Evolutionary conservation across 1,140 invertebrate genomes (phyloP), one percentile per base, ranked within the genome.

Genomic region (Stegodyphus mimosarum): DNA sequence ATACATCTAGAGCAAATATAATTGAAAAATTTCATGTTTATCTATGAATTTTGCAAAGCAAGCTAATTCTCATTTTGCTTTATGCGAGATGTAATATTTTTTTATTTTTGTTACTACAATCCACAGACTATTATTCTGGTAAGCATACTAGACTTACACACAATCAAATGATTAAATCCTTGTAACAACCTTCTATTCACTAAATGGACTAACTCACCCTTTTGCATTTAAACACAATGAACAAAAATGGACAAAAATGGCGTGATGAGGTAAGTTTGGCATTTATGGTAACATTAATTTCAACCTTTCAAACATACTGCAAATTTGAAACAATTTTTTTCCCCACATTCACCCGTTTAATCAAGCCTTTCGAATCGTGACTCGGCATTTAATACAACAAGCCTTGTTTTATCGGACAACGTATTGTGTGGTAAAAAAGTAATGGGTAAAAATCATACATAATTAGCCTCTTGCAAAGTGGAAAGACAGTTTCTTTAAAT

Each of bases 341-440:
- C 50, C 33, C 70, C 7, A 11, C 6, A 13, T 69, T 49, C 49
- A 51, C 63, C 50, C 78, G 72, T 72, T 81, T 64, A 81, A 72
- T 78, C 50, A 69, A 81, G 33, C 50, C 33, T 13, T 50, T 33
- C 33, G 18, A 33, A 7, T 81, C 78, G 78, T 81, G 78, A 81
- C 78, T 53, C 13, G 33, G 52, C 78, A 81, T 81, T 81, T 81
- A 81, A 81, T 81, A 55, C 77, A 55, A 55, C 77, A 55, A 69
- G 64, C 77, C 77, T 48, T 70, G 74, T 76, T 76, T 51, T 60
- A n/a, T 53, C 64, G 7, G 64, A 69, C 33, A 79, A 67, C 77
- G 77, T 18, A 79, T 79, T 79, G 77, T 79, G 77, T 11, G 77
- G 77, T 70, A 79, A 69, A 70, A 79, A 79, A 79, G 77, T 79